Evolutionary conservation across 2,797 vertebrate genomes (phyloP).

Genomic region (Euthynnus affinis): DNA sequence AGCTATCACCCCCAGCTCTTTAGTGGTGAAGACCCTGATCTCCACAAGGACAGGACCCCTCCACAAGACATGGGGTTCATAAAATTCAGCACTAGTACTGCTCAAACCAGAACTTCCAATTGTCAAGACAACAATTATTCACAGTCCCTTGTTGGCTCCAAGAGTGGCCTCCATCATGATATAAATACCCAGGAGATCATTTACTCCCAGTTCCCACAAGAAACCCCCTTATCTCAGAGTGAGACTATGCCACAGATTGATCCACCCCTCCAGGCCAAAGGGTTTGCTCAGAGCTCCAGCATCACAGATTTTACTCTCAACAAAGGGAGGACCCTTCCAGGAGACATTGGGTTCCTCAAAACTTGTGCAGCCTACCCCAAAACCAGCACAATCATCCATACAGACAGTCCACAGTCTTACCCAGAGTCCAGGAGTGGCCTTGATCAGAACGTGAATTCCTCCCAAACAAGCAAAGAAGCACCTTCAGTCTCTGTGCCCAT

Average conservation of each 20-base stretch:
- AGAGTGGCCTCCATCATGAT: background rate
- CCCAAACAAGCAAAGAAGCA: constrained; percentile 13
- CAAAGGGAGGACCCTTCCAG: background rate
- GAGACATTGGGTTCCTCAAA: background rate
- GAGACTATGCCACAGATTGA: background rate
- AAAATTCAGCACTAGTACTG: background rate
- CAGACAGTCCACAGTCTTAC: background rate
- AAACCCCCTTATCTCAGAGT: background rate
- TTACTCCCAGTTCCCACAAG: background rate
- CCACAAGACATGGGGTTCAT: background rate
- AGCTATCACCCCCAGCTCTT: background rate
- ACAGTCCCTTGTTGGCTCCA: background rate
- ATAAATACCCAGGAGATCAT: constrained; percentile 6
- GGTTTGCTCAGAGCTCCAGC: background rate
- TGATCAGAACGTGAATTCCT: constrained; percentile 9
- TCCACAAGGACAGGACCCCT: background rate
- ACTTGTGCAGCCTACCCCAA: background rate
- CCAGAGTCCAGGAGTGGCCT: background rate
- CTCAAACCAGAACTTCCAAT: background rate
- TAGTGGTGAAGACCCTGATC: background rate
- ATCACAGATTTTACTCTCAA: background rate
- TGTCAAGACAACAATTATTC: background rate
- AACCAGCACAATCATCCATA: background rate
- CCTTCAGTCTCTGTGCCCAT: background rate
- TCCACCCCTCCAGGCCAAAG: constrained; percentile 21